phyloP scores from a whole-genome alignment of 2,888 invertebrate species.

The Pterobdella sp. region DNA sequence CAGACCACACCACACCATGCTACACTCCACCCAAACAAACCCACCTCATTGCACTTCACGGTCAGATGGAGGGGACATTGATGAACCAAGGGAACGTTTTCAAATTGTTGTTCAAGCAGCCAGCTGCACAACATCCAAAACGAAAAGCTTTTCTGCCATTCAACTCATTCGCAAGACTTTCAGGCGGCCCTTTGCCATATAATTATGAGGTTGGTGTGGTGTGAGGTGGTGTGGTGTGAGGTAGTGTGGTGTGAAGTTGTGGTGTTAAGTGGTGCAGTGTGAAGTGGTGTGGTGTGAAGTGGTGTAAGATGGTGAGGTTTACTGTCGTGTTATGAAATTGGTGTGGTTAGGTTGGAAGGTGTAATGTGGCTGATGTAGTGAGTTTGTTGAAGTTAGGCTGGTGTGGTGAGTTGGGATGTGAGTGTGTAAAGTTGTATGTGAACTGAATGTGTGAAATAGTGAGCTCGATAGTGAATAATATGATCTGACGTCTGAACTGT shows the following conservation, averaged over 20 bases:
- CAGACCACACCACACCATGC: neutral
- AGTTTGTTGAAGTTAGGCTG: neutral
- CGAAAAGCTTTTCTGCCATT: constrained; percentile 27
- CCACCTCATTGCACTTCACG: neutral
- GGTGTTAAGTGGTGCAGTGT: neutral
- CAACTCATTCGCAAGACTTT: constrained; percentile 76
- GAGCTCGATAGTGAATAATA: neutral
- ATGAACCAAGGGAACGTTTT: constrained; percentile 90
- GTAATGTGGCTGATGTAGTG: neutral
- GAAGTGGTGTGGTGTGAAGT: neutral
- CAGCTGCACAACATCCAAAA: neutral
- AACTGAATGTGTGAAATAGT: neutral
- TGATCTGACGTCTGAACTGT: neutral
- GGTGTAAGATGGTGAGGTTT: neutral
- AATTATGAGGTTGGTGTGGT: constrained; percentile 77
- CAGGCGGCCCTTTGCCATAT: constrained; percentile 90
- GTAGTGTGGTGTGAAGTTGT: neutral
- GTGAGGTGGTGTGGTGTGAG: neutral
- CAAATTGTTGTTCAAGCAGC: constrained; percentile 71
- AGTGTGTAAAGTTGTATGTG: neutral
- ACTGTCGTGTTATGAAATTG: neutral
- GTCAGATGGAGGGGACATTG: constrained; percentile 77
- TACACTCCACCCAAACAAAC: neutral
- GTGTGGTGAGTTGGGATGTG: neutral
- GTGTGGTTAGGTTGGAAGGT: neutral